Evolutionary conservation across 2,888 invertebrate species (phyloP), one percentile per base, ranked within the genome.

Genomic region (Fissipunctia ypsillon): DNA sequence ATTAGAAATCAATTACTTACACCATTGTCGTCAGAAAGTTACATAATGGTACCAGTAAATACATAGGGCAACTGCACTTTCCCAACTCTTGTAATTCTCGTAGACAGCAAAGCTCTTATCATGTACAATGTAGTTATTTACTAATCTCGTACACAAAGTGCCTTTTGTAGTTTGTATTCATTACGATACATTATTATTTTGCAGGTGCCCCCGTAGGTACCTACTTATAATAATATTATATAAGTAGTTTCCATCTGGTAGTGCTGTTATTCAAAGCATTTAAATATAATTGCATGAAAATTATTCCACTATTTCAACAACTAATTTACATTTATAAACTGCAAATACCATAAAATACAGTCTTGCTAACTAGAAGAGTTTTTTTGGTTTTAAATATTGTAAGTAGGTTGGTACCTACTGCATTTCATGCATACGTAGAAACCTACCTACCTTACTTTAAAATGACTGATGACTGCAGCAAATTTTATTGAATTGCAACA

Each of bases 101-200:
- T 57, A 76, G 56, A 83, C 76, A 79, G 59, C 41, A 69, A 76
- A 83, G 73, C 69, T 80, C 50, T 59, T n/a, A 71, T 76, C 45
- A 76, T 69, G 73, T 76, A 69, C 45, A 69, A 67, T 64, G 82
- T 68, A 68, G 67, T 71, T 65, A 70, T 54, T 64, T 68, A 61
- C n/a, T 60, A 54, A 59, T 48, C 70, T 78, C 35, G 71, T 72
- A 78, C 56, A 64, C 68, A 73, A 83, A 83, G 76, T 84, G 85
- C 76, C 56, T 80, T 84, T 80, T 65, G 78, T 78, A 67, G 83
- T 84, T 74, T 73, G 61, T 71, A 70, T 57, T 77, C 12, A 56
- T 72, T 57, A 72, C 57, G n/a, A 41, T 56, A 45, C 35, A 14
- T 48, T 54, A 45, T 35, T 48, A 31, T 64, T 45, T 71, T 38